A percentile compares a stretch with the other conserved stretches of the same genome.
phyloP scores from a whole-genome alignment of 2,113 vertebrate species.

The Baryphthengus martii region DNA sequence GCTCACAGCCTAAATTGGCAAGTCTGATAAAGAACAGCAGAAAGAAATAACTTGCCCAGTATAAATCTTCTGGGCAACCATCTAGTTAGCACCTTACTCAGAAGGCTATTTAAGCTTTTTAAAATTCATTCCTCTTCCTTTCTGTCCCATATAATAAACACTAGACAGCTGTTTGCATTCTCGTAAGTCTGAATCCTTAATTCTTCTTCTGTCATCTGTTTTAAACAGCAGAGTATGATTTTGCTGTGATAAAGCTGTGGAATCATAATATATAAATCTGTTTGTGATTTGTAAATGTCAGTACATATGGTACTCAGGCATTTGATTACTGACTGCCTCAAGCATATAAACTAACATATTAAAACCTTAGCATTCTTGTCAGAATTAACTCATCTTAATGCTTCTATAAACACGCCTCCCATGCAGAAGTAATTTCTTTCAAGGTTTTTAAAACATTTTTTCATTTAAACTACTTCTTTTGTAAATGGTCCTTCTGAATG shows the following conservation, averaged over 20 bases:
- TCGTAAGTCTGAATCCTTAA: background rate
- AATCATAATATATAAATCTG: conserved; percentile 50
- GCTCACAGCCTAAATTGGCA: background rate
- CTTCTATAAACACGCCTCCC: background rate
- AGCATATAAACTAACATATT: conserved; percentile 49
- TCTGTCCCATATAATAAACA: background rate
- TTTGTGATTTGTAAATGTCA: conserved; percentile 49
- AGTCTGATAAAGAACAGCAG: background rate
- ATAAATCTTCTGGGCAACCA: background rate
- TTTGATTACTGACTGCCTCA: conserved; percentile 46
- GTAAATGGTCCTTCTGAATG: background rate
- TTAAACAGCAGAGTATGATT: conserved; percentile 31
- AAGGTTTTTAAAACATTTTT: background rate
- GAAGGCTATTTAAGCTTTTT: background rate
- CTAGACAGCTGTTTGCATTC: conserved; percentile 12
- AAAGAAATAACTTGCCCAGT: background rate
- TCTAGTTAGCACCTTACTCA: background rate
- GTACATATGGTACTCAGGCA: background rate
- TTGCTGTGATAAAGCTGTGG: conserved; percentile 20
- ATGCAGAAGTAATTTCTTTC: background rate
- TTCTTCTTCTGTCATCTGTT: conserved; percentile 30
- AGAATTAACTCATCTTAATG: conserved; percentile 23
- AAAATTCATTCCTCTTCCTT: background rate
- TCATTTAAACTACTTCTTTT: background rate
- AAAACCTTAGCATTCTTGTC: conserved; percentile 30